Base-by-base conservation (phyloP, 2,113 vertebrate genomes). In the Abramis brama region DNA sequence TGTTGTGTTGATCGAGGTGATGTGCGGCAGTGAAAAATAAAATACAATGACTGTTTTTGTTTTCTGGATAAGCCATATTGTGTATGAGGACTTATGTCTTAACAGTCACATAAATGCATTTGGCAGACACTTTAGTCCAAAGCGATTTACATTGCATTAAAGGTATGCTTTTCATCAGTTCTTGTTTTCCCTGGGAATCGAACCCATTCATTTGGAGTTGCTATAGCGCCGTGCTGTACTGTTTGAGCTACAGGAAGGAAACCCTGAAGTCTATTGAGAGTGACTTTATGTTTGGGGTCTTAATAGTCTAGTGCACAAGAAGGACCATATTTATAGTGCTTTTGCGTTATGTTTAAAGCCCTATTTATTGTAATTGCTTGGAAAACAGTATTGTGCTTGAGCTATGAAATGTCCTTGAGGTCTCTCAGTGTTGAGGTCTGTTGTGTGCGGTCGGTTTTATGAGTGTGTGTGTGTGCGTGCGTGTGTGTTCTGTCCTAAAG, bases 401-500 rank as follows among this genome's bases (percentile, higher is more conserved):
- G 68, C 68, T 71, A 71, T 71, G 36, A 43, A 23, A 23, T 11
- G 36, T 27, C 71, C 43, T 75, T 47, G 71, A 75, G 60, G 45
- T 75, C 11, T 87, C 27, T 64, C 12, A 43, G 68, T 68, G 52
- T 85, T 68, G 36, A 4, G 52, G 47, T 77, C 0, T 70, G 30
- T 78, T 86, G 85, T 78, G 62, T 70, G 50, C 60, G 85, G 27
- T n/a, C 21, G n/a, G 70, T 57, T 30, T 33, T 39, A 33, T 55
- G 52, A 36, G 64, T 76, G 52, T 80, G 84, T 84, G 86, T 74
- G 62, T 30, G 82, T 50, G 55, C 50, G 62, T 52, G 85, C 50
- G 83, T 50, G 88, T 74, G 83, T 86, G 88, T 86, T 83, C 45
- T 86, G 88, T 87, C 87, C 79, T 88, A 87, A 90, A 88, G 85